Percentiles rank a stretch among this genome's conserved stretches.
Conservation (phyloP, 2,113 vertebrate genomes). For the Phrynocephalus versicolor region DNA sequence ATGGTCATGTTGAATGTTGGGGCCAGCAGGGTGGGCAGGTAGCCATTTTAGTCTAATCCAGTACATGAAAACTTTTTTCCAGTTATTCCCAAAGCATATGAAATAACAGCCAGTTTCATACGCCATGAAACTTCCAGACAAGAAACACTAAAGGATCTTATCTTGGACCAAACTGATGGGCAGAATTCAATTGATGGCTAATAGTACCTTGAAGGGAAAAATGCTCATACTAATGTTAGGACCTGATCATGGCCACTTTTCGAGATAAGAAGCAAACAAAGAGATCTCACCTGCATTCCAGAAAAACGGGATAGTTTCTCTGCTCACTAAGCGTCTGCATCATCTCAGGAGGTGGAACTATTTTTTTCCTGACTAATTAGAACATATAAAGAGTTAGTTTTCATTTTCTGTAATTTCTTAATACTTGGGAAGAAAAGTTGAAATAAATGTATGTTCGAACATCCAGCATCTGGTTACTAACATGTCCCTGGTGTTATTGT, state of each 20-base stretch:
- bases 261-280: fast-evolving
- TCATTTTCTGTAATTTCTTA: neutral
- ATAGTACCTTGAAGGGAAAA: neutral
- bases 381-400: conserved; percentile 5
- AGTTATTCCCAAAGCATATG: neutral
- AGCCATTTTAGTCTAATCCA: too few species aligned
- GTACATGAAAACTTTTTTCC: too few species aligned
- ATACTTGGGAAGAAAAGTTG: neutral
- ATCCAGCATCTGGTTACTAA: neutral
- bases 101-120: neutral
- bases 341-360: neutral
- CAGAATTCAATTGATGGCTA: neutral
- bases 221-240: neutral
- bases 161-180: neutral
- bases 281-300: conserved; percentile 39
- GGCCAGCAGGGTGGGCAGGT: too few species aligned
- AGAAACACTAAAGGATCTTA: neutral
- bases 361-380: conserved; percentile 20
- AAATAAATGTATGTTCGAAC: neutral
- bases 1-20: too few species aligned
- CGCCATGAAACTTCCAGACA: too few species aligned
- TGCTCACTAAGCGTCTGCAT: neutral
- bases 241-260: neutral
- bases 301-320: neutral
- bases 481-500: neutral